These are phyloP conservation scores for Phrynocephalus versicolor DNA, from an alignment of 2,113 vertebrate genomes.

Conservation along the genomic window DNA sequence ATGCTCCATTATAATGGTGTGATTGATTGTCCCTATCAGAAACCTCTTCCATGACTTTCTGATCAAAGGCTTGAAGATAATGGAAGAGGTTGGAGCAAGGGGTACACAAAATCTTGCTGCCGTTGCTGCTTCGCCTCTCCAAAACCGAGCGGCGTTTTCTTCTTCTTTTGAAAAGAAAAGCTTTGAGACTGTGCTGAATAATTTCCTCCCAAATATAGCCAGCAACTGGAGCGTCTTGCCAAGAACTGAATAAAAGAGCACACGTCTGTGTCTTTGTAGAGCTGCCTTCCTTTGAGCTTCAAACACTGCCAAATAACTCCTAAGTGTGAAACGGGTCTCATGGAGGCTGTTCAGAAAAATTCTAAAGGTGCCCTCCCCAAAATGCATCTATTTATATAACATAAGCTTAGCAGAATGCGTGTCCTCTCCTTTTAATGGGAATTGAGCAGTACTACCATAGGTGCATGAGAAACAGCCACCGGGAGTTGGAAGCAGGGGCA, in stretches of 20 bases:
- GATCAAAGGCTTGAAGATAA: constrained; percentile 34
- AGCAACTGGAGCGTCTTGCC: constrained; percentile 46
- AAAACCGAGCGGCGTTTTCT: constrained; percentile 10
- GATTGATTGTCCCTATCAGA: constrained; percentile 30
- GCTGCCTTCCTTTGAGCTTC: constrained; percentile 46
- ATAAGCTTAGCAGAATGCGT: neutral
- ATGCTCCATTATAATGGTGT: constrained; percentile 20
- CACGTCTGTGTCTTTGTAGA: constrained; percentile 26
- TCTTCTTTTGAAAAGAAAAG: constrained; percentile 21
- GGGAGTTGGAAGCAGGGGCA: neutral
- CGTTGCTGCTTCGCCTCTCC: constrained; percentile 20
- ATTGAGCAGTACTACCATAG: neutral
- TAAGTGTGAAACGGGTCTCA: constrained; percentile 46
- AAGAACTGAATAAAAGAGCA: constrained; percentile 1
- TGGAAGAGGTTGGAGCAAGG: constrained; percentile 22
- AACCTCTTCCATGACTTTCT: constrained; percentile 33
- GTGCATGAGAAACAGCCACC: neutral
- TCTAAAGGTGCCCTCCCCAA: neutral
- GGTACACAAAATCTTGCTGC: neutral
- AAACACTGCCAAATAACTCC: constrained; percentile 26
- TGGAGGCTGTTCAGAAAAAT: constrained; percentile 11
- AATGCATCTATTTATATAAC: neutral
- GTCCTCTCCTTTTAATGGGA: neutral
- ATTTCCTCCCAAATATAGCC: constrained; percentile 52
- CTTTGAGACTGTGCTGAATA: constrained; percentile 7